These are phyloP conservation scores for Agonopterix heracliana DNA, from an alignment of 2,888 invertebrate genomes.

Conservation along the genomic window DNA sequence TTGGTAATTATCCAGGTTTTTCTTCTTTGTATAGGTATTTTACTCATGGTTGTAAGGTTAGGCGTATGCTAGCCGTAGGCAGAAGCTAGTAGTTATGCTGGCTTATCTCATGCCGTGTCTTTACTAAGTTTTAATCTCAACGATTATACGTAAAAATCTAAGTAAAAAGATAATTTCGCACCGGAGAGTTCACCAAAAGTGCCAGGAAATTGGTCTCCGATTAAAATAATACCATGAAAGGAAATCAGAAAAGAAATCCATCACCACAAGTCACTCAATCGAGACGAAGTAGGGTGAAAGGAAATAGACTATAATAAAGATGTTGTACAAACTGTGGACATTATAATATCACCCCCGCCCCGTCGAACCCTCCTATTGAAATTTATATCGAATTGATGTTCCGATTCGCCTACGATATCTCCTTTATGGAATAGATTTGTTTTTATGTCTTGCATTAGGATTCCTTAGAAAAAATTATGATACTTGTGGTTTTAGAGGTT, in stretches of 20 bases:
- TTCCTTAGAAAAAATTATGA: background rate
- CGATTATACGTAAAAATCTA: too few species aligned
- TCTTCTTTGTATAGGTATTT: too few species aligned
- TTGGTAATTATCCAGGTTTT: too few species aligned
- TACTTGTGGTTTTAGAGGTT: background rate
- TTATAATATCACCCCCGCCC: constrained; percentile 45
- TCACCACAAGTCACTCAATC: background rate
- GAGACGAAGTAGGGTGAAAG: constrained; percentile 18
- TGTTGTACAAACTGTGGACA: constrained; percentile 38
- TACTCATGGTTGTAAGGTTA: too few species aligned
- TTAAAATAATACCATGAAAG: background rate
- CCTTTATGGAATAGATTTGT: background rate
- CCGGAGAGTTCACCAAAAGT: too few species aligned
- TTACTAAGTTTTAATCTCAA: too few species aligned
- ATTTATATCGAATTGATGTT: constrained; percentile 42
- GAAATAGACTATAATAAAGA: constrained; percentile 40
- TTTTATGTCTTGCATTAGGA: background rate
- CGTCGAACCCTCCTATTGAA: constrained; percentile 35
- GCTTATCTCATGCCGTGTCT: too few species aligned
- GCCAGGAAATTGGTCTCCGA: background rate
- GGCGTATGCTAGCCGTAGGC: too few species aligned
- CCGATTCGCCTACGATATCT: constrained; percentile 10
- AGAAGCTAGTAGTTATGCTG: too few species aligned
- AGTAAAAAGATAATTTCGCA: too few species aligned
- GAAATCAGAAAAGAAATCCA: too few species aligned